phyloP scores from a whole-genome alignment of 2,888 invertebrate genomes.

The Orthonychiurus folsomi region DNA sequence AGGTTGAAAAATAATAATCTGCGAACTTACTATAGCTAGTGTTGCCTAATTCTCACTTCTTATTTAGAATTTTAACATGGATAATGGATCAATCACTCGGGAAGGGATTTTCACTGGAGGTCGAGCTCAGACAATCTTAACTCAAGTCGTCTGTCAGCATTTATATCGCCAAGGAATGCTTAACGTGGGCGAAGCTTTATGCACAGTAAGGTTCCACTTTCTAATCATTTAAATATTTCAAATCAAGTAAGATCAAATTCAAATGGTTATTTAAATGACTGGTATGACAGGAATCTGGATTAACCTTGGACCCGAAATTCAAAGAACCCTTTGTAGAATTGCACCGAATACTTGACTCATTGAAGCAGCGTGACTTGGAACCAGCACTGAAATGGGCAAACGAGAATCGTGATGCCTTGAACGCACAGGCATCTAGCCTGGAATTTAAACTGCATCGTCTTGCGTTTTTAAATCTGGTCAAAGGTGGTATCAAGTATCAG shows the following conservation, averaged over 20 bases:
- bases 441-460: conserved; percentile 57
- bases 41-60: conserved; percentile 11
- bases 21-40: not conserved
- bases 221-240: conserved; percentile 5
- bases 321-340: conserved; percentile 72
- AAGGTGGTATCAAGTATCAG: conserved; percentile 59
- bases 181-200: conserved; percentile 77
- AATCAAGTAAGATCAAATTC: not conserved
- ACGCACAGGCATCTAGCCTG: conserved; percentile 49
- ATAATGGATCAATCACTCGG: conserved; percentile 78
- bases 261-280: conserved; percentile 3
- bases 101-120: conserved; percentile 70
- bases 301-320: conserved; percentile 55
- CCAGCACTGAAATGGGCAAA: conserved; percentile 83
- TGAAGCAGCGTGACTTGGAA: conserved; percentile 68
- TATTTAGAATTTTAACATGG: conserved; percentile 74
- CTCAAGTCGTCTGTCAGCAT: conserved; percentile 88
- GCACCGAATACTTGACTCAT: conserved; percentile 77
- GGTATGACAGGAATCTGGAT: conserved; percentile 55
- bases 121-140: conserved; percentile 57
- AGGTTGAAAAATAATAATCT: conserved; percentile 5
- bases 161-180: conserved; percentile 89
- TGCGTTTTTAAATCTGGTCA: conserved; percentile 65
- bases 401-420: conserved; percentile 61
- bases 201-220: conserved; percentile 49